Percentiles rank a stretch among this genome's conserved stretches.
Conservation (phyloP, 2,797 vertebrate genomes). For the Sphenopsis melanotis region DNA sequence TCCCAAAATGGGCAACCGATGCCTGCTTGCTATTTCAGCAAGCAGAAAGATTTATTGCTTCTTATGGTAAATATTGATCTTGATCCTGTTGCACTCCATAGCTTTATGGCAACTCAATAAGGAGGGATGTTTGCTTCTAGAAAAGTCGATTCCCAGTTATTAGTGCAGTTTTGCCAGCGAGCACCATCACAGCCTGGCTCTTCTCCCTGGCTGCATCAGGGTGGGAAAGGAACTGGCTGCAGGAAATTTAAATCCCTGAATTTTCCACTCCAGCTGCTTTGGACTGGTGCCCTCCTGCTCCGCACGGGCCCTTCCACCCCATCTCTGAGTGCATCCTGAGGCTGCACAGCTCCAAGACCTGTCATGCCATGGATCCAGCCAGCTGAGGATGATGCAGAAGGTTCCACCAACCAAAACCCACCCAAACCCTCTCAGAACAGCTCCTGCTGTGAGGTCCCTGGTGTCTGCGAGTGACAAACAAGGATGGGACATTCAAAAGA, state of each 20-base stretch:
- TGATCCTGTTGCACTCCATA: not conserved
- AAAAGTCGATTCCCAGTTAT: slow-evolving; percentile 53
- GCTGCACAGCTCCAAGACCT: not conserved
- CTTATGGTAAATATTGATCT: slow-evolving; percentile 55
- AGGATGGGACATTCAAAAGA: not conserved
- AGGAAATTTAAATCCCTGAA: slow-evolving; percentile 55
- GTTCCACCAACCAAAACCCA: not conserved
- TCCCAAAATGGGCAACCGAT: not conserved
- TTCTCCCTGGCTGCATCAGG: not conserved
- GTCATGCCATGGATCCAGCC: not conserved
- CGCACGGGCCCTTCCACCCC: fast-evolving
- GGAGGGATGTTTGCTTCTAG: slow-evolving; percentile 22
- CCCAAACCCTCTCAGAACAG: not conserved
- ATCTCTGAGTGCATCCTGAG: not conserved
- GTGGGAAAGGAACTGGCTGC: not conserved
- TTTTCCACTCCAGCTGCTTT: not conserved
- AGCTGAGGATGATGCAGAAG: not conserved
- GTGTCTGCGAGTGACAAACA: not conserved
- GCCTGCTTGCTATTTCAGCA: slow-evolving; percentile 9
- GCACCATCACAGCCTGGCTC: not conserved
- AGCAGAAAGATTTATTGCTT: slow-evolving; percentile 44
- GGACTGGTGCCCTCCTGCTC: not conserved
- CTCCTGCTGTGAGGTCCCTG: not conserved
- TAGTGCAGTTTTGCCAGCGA: not conserved
- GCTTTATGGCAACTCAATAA: not conserved